Evolutionary conservation across 2,113 vertebrate genomes (phyloP), one percentile per base, ranked within the genome.

Genomic region (Sebastes fasciatus): DNA sequence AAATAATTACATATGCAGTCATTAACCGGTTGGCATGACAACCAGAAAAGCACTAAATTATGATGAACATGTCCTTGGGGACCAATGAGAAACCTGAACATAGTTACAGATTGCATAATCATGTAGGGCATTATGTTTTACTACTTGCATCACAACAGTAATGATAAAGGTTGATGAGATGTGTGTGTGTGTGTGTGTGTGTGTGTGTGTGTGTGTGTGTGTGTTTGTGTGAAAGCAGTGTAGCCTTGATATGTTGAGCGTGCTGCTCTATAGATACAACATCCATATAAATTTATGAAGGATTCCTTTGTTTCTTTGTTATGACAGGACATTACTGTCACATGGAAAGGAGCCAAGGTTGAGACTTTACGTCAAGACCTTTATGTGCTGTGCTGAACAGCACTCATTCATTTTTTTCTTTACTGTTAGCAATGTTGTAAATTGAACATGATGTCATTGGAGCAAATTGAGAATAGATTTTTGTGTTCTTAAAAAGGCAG

Each of bases 1-100:
- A 55, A 46, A 55, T 10, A 67, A 78, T 42, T 14, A 17, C 45
- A 67, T 8, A 23, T 26, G 51, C n/a, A 65, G 52, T 72, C 3
- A 61, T 66, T 40, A 45, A 45, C 13, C 10, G 0, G 74, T 75
- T 74, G 81, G 19, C 74, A 82, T 62, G 81, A 60, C 81, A 57
- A 72, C 84, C 17, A 49, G 3, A 62, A 57, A 49, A 66, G 49
- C 21, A 46, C 40, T n/a, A 48, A 26, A n/a, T 62, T 34, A 40
- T 68, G 5, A 9, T 14, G 13, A 57, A 23, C 51, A 19, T 49
- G 49, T 40, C 49, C 67, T 16, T 64, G 57, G 26, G 26, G 26
- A 67, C 40, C 57, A 19, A 1, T 26, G 43, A 68, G 4, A 6
- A 55, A 21, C 16, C 12, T n/a, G 63, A 55, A 58, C 34, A 6